Percentiles rank a stretch among this genome's conserved stretches.
phyloP scores from a whole-genome alignment of 2,888 invertebrate genomes.

The Busseola fusca region DNA sequence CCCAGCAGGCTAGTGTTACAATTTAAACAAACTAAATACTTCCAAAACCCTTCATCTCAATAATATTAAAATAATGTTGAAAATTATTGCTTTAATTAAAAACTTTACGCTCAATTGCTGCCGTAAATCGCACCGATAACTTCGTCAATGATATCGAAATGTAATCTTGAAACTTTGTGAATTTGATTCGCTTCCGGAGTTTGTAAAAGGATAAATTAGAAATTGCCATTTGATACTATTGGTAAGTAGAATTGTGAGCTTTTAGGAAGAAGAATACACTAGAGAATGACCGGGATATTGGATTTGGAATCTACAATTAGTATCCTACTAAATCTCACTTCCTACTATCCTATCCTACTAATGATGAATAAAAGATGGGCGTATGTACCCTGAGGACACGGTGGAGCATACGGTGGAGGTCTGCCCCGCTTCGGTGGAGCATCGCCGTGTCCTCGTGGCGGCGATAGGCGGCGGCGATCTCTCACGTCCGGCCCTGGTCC shows the following conservation, averaged over 20 bases:
- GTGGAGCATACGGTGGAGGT: no score
- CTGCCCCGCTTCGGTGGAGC: no score
- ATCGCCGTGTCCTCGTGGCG: no score
- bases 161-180: slow-evolving; percentile 24
- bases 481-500: no score
- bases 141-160: slow-evolving; percentile 12
- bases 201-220: slow-evolving; percentile 25
- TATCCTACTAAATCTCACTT: no score
- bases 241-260: not conserved
- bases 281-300: not conserved
- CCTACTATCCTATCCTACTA: no score
- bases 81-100: slow-evolving; percentile 6
- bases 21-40: not conserved
- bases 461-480: no score
- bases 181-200: slow-evolving; percentile 22
- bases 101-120: slow-evolving; percentile 19
- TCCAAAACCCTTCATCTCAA: not conserved
- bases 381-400: no score
- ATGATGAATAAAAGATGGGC: no score
- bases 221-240: slow-evolving; percentile 22
- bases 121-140: slow-evolving; percentile 18
- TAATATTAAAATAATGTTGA: not conserved
- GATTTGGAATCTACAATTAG: no score
- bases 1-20: not conserved
- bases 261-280: not conserved